Evolutionary conservation across 2,797 vertebrate species (phyloP).

Genomic region (Macrochelys suwanniensis): DNA sequence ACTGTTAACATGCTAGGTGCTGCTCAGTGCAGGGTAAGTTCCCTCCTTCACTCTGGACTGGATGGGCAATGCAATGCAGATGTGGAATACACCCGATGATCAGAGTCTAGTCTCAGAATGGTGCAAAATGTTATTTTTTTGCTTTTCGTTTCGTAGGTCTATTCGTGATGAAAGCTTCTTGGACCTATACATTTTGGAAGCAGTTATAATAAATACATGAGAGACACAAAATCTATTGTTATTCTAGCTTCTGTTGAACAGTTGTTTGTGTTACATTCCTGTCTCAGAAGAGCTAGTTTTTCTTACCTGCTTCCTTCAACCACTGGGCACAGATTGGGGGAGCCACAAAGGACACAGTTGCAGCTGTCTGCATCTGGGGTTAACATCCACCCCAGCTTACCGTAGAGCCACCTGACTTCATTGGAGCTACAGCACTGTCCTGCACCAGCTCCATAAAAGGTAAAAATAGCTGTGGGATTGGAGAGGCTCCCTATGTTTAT

Average conservation of each 20-base stretch:
- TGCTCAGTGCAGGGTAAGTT: neutral
- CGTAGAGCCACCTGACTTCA: neutral
- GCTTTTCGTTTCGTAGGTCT: neutral
- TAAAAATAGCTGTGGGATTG: neutral
- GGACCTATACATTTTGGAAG: neutral
- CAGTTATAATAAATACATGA: neutral
- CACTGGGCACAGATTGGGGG: neutral
- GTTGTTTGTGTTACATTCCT: neutral
- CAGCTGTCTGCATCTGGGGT: neutral
- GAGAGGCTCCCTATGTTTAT: neutral
- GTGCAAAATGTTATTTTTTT: neutral
- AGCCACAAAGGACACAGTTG: neutral
- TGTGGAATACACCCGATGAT: neutral
- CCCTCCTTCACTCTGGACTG: neutral
- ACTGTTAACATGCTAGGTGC: neutral
- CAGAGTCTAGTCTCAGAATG: neutral
- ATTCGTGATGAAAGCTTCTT: neutral
- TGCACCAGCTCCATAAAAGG: neutral
- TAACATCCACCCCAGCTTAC: too few species aligned
- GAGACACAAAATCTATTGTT: neutral
- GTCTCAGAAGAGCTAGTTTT: neutral
- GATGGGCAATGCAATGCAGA: neutral
- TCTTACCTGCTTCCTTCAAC: neutral
- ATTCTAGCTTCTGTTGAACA: neutral
- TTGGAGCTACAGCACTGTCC: neutral